Conservation (phyloP, 1,140 invertebrate species). For the Drosophila saltans region DNA sequence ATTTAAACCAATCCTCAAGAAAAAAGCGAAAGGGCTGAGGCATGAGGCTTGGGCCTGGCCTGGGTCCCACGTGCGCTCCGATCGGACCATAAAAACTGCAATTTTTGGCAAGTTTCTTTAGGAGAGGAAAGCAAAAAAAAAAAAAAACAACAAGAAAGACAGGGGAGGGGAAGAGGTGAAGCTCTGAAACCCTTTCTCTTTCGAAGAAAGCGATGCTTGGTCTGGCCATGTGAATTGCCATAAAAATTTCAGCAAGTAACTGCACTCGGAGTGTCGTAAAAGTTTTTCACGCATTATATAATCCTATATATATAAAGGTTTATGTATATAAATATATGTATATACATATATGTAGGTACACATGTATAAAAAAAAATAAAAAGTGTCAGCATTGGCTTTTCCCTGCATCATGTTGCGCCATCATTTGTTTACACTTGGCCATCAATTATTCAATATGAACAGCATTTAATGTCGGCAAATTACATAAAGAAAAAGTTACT, state of each 20-base stretch:
- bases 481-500: too few relatives aligned
- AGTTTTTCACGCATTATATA: constrained; percentile 73
- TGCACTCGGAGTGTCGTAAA: constrained; percentile 60
- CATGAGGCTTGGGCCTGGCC: constrained; percentile 39
- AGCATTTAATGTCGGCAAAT: too few relatives aligned
- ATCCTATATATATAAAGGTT: constrained; percentile 19
- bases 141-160: not conserved
- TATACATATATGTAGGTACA: too few relatives aligned
- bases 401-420: too few relatives aligned
- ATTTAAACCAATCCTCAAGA: too few relatives aligned
- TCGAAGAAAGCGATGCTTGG: constrained; percentile 67
- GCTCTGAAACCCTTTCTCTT: constrained; percentile 76
- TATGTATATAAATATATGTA: not conserved
- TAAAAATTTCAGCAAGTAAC: constrained; percentile 46
- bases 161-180: constrained; percentile 8
- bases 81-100: constrained; percentile 70
- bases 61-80: constrained; percentile 67
- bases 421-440: too few relatives aligned
- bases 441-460: too few relatives aligned
- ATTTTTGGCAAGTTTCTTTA: constrained; percentile 73
- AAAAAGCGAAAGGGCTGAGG: constrained; percentile 80
- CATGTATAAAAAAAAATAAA: too few relatives aligned
- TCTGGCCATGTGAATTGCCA: constrained; percentile 45
- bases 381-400: too few relatives aligned
- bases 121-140: constrained; percentile 13